These are phyloP conservation scores for Cryptocephalus primarius DNA, from an alignment of 2,888 invertebrate genomes.

Conservation along the genomic window DNA sequence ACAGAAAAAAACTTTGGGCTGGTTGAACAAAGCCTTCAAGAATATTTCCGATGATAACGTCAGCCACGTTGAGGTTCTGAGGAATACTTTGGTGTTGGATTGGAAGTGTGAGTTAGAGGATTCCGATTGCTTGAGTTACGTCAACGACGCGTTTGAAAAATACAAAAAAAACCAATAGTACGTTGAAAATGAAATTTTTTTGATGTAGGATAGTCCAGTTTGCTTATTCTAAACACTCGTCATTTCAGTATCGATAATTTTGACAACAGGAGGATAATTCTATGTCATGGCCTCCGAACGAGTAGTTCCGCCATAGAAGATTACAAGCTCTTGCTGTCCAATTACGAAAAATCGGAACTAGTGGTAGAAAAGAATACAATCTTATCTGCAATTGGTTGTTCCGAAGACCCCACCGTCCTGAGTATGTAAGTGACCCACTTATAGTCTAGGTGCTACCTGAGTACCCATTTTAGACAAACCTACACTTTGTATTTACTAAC, in stretches of 20 bases:
- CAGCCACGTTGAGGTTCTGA: conserved; percentile 43
- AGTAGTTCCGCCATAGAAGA: neutral
- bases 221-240: no score
- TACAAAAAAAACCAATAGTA: conserved; percentile 19
- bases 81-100: conserved; percentile 45
- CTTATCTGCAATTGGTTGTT: neutral
- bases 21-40: conserved; percentile 3
- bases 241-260: neutral
- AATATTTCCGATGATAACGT: neutral
- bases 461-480: no score
- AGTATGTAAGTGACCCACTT: neutral
- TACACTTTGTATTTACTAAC: no score
- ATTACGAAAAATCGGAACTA: neutral
- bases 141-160: conserved; percentile 32
- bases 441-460: no score
- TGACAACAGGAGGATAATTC: neutral
- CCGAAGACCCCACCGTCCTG: neutral
- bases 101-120: conserved; percentile 54
- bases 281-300: neutral
- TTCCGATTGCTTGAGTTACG: conserved; percentile 43
- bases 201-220: no score
- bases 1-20: no score
- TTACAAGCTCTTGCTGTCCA: neutral
- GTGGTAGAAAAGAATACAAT: neutral
- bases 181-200: neutral